These are phyloP conservation scores for Acrocyrtus sp. DNA, from an alignment of 2,888 invertebrate genomes.

Conservation along the genomic window DNA sequence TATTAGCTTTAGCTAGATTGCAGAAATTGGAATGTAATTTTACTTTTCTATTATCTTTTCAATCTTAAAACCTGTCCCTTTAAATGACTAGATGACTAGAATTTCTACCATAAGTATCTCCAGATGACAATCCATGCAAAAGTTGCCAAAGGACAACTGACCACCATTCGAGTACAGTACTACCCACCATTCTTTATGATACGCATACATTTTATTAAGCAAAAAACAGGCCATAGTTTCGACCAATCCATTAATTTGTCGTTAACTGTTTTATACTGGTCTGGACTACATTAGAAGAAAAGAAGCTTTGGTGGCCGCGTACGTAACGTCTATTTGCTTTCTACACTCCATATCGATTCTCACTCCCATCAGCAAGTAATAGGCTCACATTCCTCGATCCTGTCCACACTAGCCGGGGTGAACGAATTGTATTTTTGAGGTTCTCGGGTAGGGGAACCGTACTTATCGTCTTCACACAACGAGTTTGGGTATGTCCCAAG, in stretches of 20 bases:
- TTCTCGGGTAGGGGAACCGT: conserved; percentile 89
- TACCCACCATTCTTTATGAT: too few species aligned
- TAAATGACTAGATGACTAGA: too few species aligned
- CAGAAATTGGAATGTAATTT: too few species aligned
- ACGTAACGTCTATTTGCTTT: too few species aligned
- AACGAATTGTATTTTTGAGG: conserved; percentile 76
- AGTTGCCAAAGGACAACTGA: too few species aligned
- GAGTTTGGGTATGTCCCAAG: conserved; percentile 95
- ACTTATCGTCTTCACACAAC: conserved; percentile 95
- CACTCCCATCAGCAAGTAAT: conserved; percentile 95
- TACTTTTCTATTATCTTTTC: too few species aligned
- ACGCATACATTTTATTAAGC: too few species aligned
- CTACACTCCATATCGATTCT: conserved; percentile 84
- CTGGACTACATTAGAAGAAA: too few species aligned
- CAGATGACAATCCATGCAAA: too few species aligned
- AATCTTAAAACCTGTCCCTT: too few species aligned
- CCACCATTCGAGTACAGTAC: conserved; percentile 30
- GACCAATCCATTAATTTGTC: background rate
- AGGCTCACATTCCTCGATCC: conserved; percentile 91
- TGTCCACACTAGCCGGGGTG: conserved; percentile 95
- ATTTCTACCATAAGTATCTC: conserved; percentile 64
- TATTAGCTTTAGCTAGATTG: too few species aligned
- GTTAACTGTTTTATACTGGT: background rate
- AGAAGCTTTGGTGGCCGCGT: too few species aligned
- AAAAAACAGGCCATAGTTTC: background rate